These are phyloP conservation scores for Anas bahamensis DNA, from an alignment of 2,797 vertebrate genomes.

Conservation along the genomic window DNA sequence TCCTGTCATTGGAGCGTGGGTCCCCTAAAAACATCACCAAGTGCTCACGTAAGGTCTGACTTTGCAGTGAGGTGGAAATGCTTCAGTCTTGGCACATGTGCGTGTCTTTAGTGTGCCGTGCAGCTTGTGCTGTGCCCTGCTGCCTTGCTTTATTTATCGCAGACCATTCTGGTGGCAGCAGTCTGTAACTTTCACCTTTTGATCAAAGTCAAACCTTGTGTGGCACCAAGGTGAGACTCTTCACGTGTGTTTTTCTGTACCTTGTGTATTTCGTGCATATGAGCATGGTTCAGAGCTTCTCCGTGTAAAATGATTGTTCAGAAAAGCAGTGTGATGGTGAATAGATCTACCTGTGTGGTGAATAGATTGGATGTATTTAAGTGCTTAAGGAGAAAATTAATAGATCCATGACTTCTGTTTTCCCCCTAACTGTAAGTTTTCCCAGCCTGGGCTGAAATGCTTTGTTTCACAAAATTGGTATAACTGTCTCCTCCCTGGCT, in stretches of 20 bases:
- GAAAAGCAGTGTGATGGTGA: background rate
- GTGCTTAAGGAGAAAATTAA: background rate
- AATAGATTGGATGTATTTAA: background rate
- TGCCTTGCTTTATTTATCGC: rapidly evolving
- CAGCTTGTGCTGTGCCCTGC: background rate
- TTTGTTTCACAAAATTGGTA: background rate
- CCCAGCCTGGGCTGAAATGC: background rate
- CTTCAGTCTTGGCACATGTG: background rate
- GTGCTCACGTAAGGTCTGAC: background rate
- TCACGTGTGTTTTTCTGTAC: background rate
- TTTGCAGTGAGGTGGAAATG: background rate
- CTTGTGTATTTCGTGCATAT: rapidly evolving
- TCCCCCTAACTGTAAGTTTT: background rate
- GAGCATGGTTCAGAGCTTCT: background rate
- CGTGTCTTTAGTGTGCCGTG: background rate
- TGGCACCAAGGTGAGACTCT: background rate
- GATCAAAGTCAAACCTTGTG: background rate
- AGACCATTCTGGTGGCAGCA: rapidly evolving
- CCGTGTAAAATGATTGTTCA: rapidly evolving
- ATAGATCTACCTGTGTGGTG: background rate
- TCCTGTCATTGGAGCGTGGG: background rate
- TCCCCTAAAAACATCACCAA: background rate
- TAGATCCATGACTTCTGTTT: background rate
- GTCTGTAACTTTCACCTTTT: rapidly evolving
- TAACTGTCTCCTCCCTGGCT: background rate